phyloP scores from a whole-genome alignment of 2,888 invertebrate species.

The Andrena chrysosceles region DNA sequence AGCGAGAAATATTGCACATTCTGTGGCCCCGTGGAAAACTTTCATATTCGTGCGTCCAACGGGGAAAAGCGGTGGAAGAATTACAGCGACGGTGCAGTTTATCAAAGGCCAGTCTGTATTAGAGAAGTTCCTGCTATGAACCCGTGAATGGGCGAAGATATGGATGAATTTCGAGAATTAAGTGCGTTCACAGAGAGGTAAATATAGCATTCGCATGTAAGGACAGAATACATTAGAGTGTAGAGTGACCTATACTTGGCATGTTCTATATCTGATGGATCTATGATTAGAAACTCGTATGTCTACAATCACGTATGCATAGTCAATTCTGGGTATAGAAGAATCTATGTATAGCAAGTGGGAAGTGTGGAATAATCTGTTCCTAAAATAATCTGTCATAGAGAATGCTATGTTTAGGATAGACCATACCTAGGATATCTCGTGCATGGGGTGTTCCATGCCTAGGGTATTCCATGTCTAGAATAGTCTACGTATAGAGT shows the following conservation, averaged over 20 bases:
- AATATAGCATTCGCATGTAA: no score
- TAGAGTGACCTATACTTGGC: not conserved
- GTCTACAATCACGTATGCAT: not conserved
- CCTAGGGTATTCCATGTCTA: no score
- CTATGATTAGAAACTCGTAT: not conserved
- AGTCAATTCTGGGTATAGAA: not conserved
- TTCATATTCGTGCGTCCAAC: not conserved
- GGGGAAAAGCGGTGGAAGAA: conserved; percentile 16
- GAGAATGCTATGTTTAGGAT: conserved; percentile 37
- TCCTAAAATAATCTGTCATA: not conserved
- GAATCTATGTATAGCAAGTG: conserved; percentile 14
- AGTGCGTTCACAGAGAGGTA: not conserved
- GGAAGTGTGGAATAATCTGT: conserved; percentile 19
- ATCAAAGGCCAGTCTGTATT: conserved; percentile 7
- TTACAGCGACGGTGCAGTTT: conserved; percentile 18
- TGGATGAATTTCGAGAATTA: not conserved
- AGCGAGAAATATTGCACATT: conserved; percentile 35
- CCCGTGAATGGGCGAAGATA: not conserved
- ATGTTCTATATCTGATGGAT: no score
- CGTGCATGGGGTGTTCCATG: no score
- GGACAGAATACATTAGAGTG: not conserved
- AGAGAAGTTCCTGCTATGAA: not conserved
- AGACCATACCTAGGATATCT: conserved; percentile 6
- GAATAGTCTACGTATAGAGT: no score
- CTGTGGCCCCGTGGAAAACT: conserved; percentile 20